These are phyloP conservation scores for Pipistrellus pygmaeus DNA, from an alignment of 2,797 vertebrate genomes.

Conservation along the genomic window DNA sequence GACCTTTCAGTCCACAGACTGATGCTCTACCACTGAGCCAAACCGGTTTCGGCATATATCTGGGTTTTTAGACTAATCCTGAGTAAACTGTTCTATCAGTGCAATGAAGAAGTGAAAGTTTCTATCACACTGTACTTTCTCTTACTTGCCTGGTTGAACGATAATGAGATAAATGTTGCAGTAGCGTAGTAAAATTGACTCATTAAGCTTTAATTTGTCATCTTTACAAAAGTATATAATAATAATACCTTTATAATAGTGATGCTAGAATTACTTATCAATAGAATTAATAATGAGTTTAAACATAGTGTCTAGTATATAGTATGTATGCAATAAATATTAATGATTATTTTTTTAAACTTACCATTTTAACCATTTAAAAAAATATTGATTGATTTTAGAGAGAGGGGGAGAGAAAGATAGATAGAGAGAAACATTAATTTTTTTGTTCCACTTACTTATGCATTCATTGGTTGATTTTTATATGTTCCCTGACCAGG, in stretches of 20 bases:
- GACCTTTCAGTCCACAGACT: no score
- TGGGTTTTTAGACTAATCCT: not conserved
- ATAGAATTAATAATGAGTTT: not conserved
- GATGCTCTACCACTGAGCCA: no score
- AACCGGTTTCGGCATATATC: not conserved
- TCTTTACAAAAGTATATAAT: not conserved
- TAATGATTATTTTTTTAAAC: not conserved
- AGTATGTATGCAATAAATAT: constrained; percentile 24
- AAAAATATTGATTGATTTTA: not conserved
- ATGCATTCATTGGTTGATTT: not conserved
- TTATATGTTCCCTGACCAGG: not conserved
- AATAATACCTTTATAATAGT: not conserved
- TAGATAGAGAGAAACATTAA: not conserved
- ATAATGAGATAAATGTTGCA: not conserved
- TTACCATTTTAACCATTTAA: not conserved
- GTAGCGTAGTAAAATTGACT: not conserved
- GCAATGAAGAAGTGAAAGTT: not conserved
- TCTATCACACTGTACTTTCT: not conserved
- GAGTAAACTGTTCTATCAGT: not conserved
- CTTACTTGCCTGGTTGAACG: not conserved
- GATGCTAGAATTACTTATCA: not conserved
- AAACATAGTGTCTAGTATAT: not conserved
- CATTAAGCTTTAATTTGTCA: not conserved
- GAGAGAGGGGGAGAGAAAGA: not conserved
- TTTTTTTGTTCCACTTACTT: not conserved